Conservation (phyloP, 2,113 vertebrate genomes). For the Oceanodroma tethys region DNA sequence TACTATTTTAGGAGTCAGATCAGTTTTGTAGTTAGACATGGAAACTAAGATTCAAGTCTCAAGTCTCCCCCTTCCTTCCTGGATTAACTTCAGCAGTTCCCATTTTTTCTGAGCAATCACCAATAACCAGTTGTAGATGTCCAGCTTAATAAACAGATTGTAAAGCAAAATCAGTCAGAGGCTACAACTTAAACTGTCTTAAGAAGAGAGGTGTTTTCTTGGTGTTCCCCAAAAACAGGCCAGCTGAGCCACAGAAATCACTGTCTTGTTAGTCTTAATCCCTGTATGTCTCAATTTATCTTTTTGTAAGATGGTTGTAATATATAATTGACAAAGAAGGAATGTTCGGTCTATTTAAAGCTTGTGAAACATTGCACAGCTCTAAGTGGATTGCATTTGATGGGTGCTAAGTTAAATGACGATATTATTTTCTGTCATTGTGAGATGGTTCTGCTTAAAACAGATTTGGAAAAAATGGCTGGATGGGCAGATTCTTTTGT, state of each 20-base stretch:
- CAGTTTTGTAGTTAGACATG: background rate
- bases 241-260: background rate
- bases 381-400: background rate
- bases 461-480: background rate
- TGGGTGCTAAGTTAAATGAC: background rate
- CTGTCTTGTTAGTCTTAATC: background rate
- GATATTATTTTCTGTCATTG: background rate
- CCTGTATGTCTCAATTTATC: background rate
- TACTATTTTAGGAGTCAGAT: background rate
- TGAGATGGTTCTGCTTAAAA: background rate
- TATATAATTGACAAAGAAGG: background rate
- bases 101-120: background rate
- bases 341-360: background rate
- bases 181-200: background rate
- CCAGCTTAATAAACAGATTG: background rate
- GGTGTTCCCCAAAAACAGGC: background rate
- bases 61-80: background rate
- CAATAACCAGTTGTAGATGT: background rate
- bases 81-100: background rate
- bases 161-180: background rate
- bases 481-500: background rate
- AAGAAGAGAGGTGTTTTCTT: background rate
- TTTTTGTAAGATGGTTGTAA: background rate
- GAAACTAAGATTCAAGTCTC: background rate
- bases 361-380: background rate